A percentile compares a stretch with the other conserved stretches of the same genome.
Conservation (phyloP, 2,888 invertebrate species). For the Limenitis camilla region DNA sequence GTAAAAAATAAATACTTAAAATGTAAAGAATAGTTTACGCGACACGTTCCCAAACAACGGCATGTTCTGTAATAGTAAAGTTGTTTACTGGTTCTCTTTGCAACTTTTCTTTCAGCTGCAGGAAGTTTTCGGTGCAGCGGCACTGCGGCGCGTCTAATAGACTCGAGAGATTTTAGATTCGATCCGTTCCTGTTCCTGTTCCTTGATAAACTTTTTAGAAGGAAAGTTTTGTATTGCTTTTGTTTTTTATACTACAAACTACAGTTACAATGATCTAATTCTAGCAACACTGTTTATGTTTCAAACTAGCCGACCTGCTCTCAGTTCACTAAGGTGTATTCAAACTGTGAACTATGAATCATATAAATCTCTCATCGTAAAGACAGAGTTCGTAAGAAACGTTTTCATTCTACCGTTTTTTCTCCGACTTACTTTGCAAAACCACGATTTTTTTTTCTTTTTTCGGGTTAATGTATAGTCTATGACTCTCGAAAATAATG, state of each 20-base stretch:
- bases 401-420: too few species aligned
- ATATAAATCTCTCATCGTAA: too few species aligned
- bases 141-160: conserved; percentile 21
- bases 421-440: too few species aligned
- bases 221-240: conserved; percentile 16
- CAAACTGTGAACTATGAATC: too few species aligned
- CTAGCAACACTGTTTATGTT: neutral
- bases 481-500: too few species aligned
- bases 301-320: too few species aligned
- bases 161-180: conserved; percentile 13
- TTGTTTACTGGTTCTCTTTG: conserved; percentile 49
- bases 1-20: too few species aligned
- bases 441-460: too few species aligned
- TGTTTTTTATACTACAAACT: conserved; percentile 11
- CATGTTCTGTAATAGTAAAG: conserved; percentile 57
- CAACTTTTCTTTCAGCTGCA: conserved; percentile 26
- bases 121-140: conserved; percentile 23
- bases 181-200: conserved; percentile 12
- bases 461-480: too few species aligned
- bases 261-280: neutral
- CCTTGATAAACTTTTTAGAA: conserved; percentile 19
- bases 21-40: conserved; percentile 7
- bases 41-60: conserved; percentile 28
- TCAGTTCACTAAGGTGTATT: too few species aligned
- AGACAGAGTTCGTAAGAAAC: too few species aligned